Conservation (phyloP, 2,888 invertebrate species). For the Drosophila algonquin region DNA sequence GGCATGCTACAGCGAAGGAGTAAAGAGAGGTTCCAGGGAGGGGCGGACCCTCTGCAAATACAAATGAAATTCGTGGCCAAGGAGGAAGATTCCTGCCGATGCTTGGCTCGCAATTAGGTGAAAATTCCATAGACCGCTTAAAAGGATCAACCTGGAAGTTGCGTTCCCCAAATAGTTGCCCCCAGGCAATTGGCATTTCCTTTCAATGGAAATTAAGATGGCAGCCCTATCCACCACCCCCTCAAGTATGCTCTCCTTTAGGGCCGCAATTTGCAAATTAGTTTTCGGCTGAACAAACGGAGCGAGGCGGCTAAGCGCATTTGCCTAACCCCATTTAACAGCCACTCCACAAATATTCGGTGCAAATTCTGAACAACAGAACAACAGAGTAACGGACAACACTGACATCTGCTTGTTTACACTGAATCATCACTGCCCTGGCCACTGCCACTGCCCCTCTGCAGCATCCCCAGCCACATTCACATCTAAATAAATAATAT, state of each 20-base stretch:
- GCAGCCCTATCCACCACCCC: neutral
- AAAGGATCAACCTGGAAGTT: conserved; percentile 12
- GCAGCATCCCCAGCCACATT: conserved; percentile 23
- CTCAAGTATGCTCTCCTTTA: neutral
- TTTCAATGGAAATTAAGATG: conserved; percentile 10
- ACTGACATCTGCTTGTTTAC: conserved; percentile 60
- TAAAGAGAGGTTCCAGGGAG: neutral
- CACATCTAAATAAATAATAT: conserved; percentile 57
- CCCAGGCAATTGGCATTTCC: conserved; percentile 31
- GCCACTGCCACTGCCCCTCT: neutral
- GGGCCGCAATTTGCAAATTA: conserved; percentile 61
- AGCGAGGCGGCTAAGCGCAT: conserved; percentile 31
- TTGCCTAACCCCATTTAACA: conserved; percentile 50
- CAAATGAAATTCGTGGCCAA: neutral
- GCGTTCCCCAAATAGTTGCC: conserved; percentile 14
- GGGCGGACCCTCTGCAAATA: neutral
- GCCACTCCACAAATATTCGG: conserved; percentile 62
- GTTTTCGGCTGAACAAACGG: conserved; percentile 53
- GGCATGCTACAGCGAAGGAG: neutral
- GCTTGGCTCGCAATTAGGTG: conserved; percentile 22
- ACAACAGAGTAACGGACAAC: conserved; percentile 1
- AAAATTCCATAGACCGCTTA: conserved; percentile 13
- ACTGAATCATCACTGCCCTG: conserved; percentile 25
- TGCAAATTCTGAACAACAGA: conserved; percentile 10
- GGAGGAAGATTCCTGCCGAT: neutral